Conservation (phyloP, 2,888 invertebrate species). For the Meiosimyza decipiens region DNA sequence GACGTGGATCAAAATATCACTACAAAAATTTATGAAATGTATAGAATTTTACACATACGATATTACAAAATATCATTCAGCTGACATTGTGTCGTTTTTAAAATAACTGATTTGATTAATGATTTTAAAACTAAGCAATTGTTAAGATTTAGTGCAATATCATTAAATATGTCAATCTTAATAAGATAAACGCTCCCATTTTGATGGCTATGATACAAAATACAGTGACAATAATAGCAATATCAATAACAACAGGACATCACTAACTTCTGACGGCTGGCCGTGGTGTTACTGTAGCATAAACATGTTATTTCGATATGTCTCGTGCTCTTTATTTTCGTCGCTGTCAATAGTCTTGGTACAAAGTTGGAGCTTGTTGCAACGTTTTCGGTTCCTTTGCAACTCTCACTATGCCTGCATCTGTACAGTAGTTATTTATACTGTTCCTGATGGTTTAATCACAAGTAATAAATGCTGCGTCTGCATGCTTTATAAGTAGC, state of each 20-base stretch:
- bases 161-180: too few species aligned
- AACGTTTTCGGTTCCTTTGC: background rate
- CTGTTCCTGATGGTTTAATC: background rate
- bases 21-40: too few species aligned
- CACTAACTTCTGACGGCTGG: conserved; percentile 5
- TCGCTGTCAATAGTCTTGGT: conserved; percentile 31
- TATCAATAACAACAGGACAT: background rate
- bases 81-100: too few species aligned
- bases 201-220: background rate
- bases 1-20: too few species aligned
- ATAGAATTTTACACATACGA: too few species aligned
- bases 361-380: conserved; percentile 27
- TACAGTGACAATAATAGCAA: conserved; percentile 8
- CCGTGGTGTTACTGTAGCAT: conserved; percentile 3
- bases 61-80: too few species aligned
- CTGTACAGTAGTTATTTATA: background rate
- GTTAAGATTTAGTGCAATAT: too few species aligned
- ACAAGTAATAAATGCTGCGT: background rate
- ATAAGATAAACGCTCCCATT: conserved; percentile 5
- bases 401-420: background rate
- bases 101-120: too few species aligned
- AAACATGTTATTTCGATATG: conserved; percentile 24
- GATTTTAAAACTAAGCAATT: too few species aligned
- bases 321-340: conserved; percentile 36
- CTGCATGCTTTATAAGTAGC: background rate